Evolutionary conservation across 2,113 vertebrate genomes (phyloP).

Genomic region (Nannobrachium achirus): DNA sequence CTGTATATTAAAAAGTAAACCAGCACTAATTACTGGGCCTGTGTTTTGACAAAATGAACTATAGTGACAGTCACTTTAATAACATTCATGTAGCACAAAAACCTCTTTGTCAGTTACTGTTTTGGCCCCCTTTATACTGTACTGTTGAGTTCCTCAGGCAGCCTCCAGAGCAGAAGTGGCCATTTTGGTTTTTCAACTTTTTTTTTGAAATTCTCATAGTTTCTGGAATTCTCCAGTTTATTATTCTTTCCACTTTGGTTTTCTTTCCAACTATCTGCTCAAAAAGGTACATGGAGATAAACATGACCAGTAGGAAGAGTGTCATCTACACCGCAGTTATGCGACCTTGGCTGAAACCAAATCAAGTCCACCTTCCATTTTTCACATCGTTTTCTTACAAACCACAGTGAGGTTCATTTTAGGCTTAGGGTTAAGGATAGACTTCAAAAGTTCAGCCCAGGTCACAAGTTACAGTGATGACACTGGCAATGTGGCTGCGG

Average conservation of each 20-base stretch:
- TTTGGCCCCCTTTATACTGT: background rate
- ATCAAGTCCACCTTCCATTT: conserved; percentile 33
- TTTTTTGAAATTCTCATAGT: background rate
- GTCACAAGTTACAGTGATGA: conserved; percentile 5
- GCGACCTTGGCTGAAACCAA: background rate
- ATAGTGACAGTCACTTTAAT: background rate
- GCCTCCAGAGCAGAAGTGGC: background rate
- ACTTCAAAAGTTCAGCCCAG: conserved; percentile 2
- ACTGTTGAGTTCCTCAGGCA: background rate
- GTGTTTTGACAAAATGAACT: conserved; percentile 8
- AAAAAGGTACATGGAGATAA: conserved; percentile 31
- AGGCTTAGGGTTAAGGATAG: conserved; percentile 15
- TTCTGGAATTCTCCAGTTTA: background rate
- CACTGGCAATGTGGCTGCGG: conserved; percentile 1
- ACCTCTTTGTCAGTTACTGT: background rate
- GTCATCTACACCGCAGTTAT: conserved; percentile 9
- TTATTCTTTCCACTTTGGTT: conserved; percentile 21
- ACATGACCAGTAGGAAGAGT: conserved; percentile 1
- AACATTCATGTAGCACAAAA: background rate
- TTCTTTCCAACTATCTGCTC: conserved; percentile 8
- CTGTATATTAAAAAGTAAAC: background rate
- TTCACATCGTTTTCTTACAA: conserved; percentile 36
- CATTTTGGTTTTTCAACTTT: background rate
- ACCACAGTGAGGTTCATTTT: background rate
- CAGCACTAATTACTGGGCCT: background rate